Evolutionary conservation across 2,888 invertebrate species (phyloP), one percentile per base, ranked within the genome.

Genomic region (Xylota sylvarum): DNA sequence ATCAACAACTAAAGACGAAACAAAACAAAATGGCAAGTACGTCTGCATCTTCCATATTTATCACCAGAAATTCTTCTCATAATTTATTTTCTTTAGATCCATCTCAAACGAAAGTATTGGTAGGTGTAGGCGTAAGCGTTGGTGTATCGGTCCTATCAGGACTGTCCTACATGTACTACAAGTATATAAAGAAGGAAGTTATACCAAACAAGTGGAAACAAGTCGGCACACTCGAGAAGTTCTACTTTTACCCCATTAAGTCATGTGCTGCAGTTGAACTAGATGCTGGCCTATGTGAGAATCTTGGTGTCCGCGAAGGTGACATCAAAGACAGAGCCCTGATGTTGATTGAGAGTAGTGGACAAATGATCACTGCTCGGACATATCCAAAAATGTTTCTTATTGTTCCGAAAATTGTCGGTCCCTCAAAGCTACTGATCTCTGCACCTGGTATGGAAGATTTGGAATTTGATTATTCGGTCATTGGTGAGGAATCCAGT

Each of bases 401-500:
- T 7, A 90, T 92, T 19, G 69, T 77, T 5, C 88, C 90, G 0
- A 89, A 82, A 56, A 60, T 89, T 30, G 65, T 89, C 5, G 78
- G 83, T 0, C 93, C 90, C 6, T 93, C 94, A 6, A 91, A 94
- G 14, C 90, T 96, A 6, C 93, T 94, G 0, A 90, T 95, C 9
- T 93, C 93, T 7, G 94, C 94, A 10, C 93, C 93, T 0, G 93
- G 94, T 6, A 94, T 94, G 94, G 94, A 94, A 88, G 70, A 84
- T 14, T 88, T 95, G 17, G 91, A 90, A 23, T 60, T 92, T 43
- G 90, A 92, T 89, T 93, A 95, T 55, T 89, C 91, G 0, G 89
- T 89, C 7, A 88, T 94, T 14, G 89, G 90, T 0, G 89, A 90
- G 4, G 88, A 89, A 10, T 86, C 89, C 0, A 88, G 88, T 1